These are phyloP conservation scores for Bradypodion ventrale DNA, from an alignment of 2,797 vertebrate genomes.

Conservation along the genomic window DNA sequence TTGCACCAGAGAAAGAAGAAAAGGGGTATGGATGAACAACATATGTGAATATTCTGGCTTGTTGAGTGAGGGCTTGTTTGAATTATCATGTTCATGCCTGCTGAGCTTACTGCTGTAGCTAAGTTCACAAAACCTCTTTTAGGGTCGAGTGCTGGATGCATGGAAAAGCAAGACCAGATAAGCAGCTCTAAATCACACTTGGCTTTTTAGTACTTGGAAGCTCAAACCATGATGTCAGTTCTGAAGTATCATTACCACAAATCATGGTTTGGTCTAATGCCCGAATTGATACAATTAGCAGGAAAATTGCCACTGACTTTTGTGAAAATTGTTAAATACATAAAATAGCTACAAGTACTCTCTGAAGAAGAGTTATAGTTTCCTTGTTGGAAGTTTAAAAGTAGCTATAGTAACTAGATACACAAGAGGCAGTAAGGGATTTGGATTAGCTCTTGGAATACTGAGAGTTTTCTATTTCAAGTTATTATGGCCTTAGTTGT, in stretches of 20 bases:
- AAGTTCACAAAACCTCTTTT: not conserved
- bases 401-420: slow-evolving; percentile 27
- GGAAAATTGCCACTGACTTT: not conserved
- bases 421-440: slow-evolving; percentile 18
- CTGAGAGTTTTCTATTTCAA: slow-evolving; percentile 49
- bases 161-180: not conserved
- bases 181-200: not conserved
- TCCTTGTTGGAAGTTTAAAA: not conserved
- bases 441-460: slow-evolving; percentile 38
- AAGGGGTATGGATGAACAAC: not conserved
- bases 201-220: not conserved
- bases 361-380: not conserved
- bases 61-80: not conserved
- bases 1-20: not conserved
- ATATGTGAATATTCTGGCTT: not conserved
- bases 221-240: not conserved
- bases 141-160: not conserved
- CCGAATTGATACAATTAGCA: not conserved
- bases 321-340: not conserved
- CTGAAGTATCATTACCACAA: not conserved
- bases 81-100: not conserved
- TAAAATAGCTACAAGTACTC: not conserved
- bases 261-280: not conserved
- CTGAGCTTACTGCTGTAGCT: not conserved
- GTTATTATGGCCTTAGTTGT: slow-evolving; percentile 57